These are phyloP conservation scores for Orussus abietinus DNA, from an alignment of 1,140 invertebrate species.

Conservation along the genomic window DNA sequence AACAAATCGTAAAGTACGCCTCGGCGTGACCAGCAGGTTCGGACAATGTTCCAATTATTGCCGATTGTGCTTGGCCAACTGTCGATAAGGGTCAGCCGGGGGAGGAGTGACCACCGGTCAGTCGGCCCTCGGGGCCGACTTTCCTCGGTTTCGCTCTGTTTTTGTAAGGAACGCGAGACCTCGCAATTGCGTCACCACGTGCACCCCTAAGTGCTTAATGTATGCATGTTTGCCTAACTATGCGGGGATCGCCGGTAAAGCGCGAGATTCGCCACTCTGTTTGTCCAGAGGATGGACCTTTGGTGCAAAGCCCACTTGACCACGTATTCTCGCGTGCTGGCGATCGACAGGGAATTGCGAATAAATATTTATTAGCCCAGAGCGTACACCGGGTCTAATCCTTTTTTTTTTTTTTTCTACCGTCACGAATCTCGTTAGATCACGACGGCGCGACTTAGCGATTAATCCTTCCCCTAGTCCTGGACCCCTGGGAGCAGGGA, in stretches of 20 bases:
- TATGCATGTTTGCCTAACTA: conserved; percentile 41
- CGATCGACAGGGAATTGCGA: conserved; percentile 26
- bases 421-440: no score
- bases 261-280: conserved; percentile 17
- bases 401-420: no score
- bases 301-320: conserved; percentile 25
- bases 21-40: conserved; percentile 6
- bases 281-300: conserved; percentile 27
- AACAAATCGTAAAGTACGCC: conserved; percentile 52
- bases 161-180: conserved; percentile 26
- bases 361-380: conserved; percentile 32
- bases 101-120: conserved; percentile 34
- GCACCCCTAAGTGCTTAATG: no score
- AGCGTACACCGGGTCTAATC: no score
- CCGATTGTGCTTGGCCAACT: conserved; percentile 47
- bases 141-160: conserved; percentile 17
- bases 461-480: no score
- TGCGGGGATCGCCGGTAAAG: no score
- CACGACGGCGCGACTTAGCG: no score
- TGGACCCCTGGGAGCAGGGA: no score
- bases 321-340: neutral
- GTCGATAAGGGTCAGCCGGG: conserved; percentile 30
- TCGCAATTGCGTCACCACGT: neutral
- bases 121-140: conserved; percentile 16
- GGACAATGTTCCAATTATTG: conserved; percentile 52